Percentiles rank a stretch among this genome's conserved stretches.
Conservation (phyloP, 2,888 invertebrate genomes). For the Bruchidius siliquastri region DNA sequence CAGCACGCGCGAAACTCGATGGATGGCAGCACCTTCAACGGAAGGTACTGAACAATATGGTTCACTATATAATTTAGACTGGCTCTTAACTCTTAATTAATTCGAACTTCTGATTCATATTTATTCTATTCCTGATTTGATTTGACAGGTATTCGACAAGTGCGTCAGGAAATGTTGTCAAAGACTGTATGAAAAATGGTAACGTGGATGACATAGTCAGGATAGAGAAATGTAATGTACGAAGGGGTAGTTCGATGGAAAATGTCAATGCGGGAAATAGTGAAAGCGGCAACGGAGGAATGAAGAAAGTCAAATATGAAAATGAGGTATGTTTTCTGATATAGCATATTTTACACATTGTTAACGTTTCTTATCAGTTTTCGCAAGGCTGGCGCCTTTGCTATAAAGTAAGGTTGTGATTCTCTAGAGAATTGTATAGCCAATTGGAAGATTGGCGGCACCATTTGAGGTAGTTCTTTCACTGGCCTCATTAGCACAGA, state of each 20-base stretch:
- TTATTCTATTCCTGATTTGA: too few species aligned
- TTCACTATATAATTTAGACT: too few species aligned
- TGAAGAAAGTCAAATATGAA: slow-evolving; percentile 45
- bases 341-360: too few species aligned
- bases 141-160: background rate
- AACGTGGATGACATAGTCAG: background rate
- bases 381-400: too few species aligned
- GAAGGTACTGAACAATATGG: background rate
- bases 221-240: slow-evolving; percentile 19
- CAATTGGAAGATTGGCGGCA: too few species aligned
- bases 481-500: too few species aligned
- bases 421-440: too few species aligned
- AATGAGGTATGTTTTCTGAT: slow-evolving; percentile 40
- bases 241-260: slow-evolving; percentile 43
- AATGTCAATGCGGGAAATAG: slow-evolving; percentile 37
- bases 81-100: too few species aligned
- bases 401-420: too few species aligned
- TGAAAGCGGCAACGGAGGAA: slow-evolving; percentile 32
- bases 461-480: too few species aligned
- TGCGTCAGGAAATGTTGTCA: background rate
- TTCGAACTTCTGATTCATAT: too few species aligned
- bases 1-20: slow-evolving; percentile 24
- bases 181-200: background rate
- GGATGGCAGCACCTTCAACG: slow-evolving; percentile 28
- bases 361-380: too few species aligned